Base-by-base conservation (phyloP, 1,140 invertebrate genomes). In the Daktulosphaira vitifoliae region DNA sequence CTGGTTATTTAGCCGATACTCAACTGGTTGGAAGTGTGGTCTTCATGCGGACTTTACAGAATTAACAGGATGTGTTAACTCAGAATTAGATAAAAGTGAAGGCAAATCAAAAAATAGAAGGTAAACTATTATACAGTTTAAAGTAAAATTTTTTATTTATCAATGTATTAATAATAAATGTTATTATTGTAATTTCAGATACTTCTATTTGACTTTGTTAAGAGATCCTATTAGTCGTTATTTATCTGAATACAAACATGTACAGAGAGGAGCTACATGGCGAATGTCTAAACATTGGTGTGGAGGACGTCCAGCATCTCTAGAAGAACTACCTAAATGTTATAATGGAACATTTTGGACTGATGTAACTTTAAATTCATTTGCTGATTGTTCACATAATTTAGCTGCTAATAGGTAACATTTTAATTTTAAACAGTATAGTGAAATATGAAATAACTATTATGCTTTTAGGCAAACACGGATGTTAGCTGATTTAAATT, bases 21-120 rank as follows among this genome's bases (percentile, higher is more conserved):
- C 95, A 7, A 97, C 93, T 16, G 96, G 96, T 51, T 99, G 96
- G 96, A 91, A 92, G 72, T 99, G 96, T 79, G 96, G 96, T 53
- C 78, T 99, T 16, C 96, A 99, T 78, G 94, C 96, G 9, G 92
- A 99, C 78, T 99, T 93, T 88, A 98, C 96, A 13, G 95, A 98
- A 78, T 75, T 98, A 62, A 92, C 90, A 11, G 84, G 83, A 72
- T 90, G 92, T 77, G 91, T 95, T 44, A 88, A 92, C 73, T 81
- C 83, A 48, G 89, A 90, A 71, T 79, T 94, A 70, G 88, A 92
- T 73, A 84, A 89, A 76, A 85, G 89, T 70, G 90, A 94, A 76
- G 88, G 88, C 9, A 83, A 86, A 54, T 79, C 80, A 5, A 81
- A 85, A 1, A 89, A 89, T 72, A 76, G 89, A 69, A 79, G 88